Base-by-base conservation (phyloP, 2,888 invertebrate genomes). In the Synergus itoensis region DNA sequence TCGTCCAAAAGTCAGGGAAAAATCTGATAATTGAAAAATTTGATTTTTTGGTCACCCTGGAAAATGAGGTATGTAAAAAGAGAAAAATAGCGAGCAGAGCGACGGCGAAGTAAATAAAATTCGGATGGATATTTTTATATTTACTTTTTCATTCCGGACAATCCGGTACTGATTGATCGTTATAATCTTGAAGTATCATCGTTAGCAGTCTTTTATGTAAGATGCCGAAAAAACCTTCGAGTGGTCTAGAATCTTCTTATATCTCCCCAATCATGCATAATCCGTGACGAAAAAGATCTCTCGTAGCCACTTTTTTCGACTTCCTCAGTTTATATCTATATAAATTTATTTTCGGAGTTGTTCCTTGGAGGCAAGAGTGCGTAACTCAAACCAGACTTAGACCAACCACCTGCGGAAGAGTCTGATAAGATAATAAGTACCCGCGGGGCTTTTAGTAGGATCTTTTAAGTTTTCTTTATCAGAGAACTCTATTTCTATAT, bases 351-450 rank as follows among this genome's bases (percentile, higher is more conserved):
- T 65, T 65, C 40, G 41, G 64, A 16, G n/a, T 65, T 14, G 14
- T 40, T 64, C 64, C 40, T 64, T 64, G 16, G n/a, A 64, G 64
- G 40, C 16, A 41, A n/a, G 40, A 64, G 64, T 41, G n/a, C 41
- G 64, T 64, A 64, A n/a, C 41, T 64, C 69, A 8, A 69, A 16
- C 45, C 12, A 14, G 18, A 4, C 45, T 8, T 28, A 48, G 69
- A 28, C 48, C 48, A 48, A 14, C 8, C 14, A 69, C 45, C 69
- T 69, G 16, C 1, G 40, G 41, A 64, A 2, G 64, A 64, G 40
- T 48, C 2, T 45, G 45, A 69, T 69, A 69, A 69, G 48, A 69
- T 48, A 69, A 48, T 45, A 48, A 69, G 21, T 69, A 48, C 69
- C 69, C 69, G 69, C 28, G 28, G 16, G 69, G 45, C 45, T 48